Percentiles rank a stretch among this genome's conserved stretches.
Evolutionary conservation across 2,113 vertebrate genomes (phyloP).

Genomic region (Nansenia antarctica): DNA sequence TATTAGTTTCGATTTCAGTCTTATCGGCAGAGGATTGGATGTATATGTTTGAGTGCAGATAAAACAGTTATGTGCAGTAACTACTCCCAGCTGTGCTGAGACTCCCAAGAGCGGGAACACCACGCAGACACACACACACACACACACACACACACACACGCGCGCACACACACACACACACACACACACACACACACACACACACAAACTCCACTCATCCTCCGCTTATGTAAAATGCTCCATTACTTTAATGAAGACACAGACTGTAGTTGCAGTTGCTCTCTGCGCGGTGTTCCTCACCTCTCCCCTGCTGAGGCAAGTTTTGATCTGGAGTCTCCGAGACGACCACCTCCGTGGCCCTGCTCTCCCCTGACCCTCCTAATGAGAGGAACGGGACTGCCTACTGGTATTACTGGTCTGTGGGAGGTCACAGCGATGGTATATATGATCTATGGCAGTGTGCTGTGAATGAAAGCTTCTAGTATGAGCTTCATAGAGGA

Average conservation of each 20-base stretch:
- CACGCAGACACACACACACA: too few relatives aligned
- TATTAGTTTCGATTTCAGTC: too few relatives aligned
- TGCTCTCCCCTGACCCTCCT: not conserved
- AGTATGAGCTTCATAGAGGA: too few relatives aligned
- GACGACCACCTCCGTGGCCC: not conserved
- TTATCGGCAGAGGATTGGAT: slow-evolving; percentile 60
- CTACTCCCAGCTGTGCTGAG: slow-evolving; percentile 65
- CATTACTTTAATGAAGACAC: not conserved
- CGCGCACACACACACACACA: slow-evolving; percentile 12
- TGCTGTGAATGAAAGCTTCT: too few relatives aligned
- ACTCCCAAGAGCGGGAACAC: slow-evolving; percentile 51
- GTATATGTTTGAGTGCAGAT: slow-evolving; percentile 54
- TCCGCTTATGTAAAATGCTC: not conserved
- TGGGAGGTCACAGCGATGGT: too few relatives aligned
- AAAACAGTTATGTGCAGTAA: slow-evolving; percentile 70
- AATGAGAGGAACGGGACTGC: not conserved
- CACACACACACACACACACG: slow-evolving; percentile 14
- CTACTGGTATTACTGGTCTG: not conserved
- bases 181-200: not conserved
- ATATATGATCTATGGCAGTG: too few relatives aligned
- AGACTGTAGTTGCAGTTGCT: not conserved
- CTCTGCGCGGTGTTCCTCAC: not conserved
- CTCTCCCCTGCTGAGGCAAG: not conserved
- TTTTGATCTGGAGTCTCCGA: not conserved
- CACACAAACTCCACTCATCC: not conserved